Base-by-base conservation (phyloP, 2,797 vertebrate genomes). In the Chlorospingus semifuscus region DNA sequence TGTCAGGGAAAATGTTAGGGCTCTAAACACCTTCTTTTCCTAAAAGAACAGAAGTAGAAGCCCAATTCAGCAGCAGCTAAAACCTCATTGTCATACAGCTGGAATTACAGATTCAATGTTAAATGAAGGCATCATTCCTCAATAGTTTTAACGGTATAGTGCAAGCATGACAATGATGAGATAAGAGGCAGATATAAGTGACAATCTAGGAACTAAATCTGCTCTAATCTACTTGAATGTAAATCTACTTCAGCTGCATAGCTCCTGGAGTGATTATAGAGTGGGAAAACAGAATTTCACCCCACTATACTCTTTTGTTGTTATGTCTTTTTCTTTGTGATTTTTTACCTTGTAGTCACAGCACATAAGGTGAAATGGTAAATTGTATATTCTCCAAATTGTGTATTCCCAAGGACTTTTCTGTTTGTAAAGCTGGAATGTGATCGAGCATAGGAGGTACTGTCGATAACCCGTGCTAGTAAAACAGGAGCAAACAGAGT, bases 351-450 rank as follows among this genome's bases (percentile, higher is more conserved):
- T 92, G 89, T 32, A 96, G 57, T 96, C 12, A 97, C 95, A 4
- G 89, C 95, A 59, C 96, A 41, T 97, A 98, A 84, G 94, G 57
- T 50, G 96, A 98, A 5, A 98, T 97, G 6, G 98, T 98, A 36
- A 97, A 98, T 19, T 98, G 98, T 16, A 97, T 98, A 97, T 97
- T 98, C 96, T 98, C 98, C 1, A 98, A 97, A 0, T 20, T 98
- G 98, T 19, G 96, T 98, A 97, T 97, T 98, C 96, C 98, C 98
- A 1, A 97, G 98, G 87, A 98, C 98, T 2, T 98, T 98, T 81
- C 97, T 98, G 30, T 98, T 98, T 13, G 98, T 98, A 70, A 98
- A 98, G 42, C 98, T 97, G 1, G 96, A 98, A 53, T 97, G 97
- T 98, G 95, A 94, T 98, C 89, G 98, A 97, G 96, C 92, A 82